Evolutionary conservation across 1,140 invertebrate species (phyloP).

Genomic region (Caenorhabditis elegans): WBcel235 BX284606.5:651001-651500

Average conservation of each 20-base stretch:
- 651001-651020: too few relatives aligned
- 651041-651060: too few relatives aligned
- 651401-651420: too few relatives aligned
- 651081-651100: too few relatives aligned
- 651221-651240: constrained; percentile 8
- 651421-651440: too few relatives aligned
- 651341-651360: constrained; percentile 11
- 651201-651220: constrained; percentile 11
- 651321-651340: background rate
- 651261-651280: constrained; percentile 9
- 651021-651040: too few relatives aligned
- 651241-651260: background rate
- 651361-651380: background rate
- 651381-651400: too few relatives aligned
- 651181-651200: background rate
- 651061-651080: too few relatives aligned
- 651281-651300: background rate
- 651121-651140: background rate
- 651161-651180: background rate
- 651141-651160: background rate
- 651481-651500: too few relatives aligned
- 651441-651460: too few relatives aligned
- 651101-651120: too few relatives aligned
- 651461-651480: too few relatives aligned
- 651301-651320: background rate